Percentiles rank a stretch among this genome's conserved stretches.
phyloP scores from a whole-genome alignment of 1,140 invertebrate species.

The Brachionus manjavacas region DNA sequence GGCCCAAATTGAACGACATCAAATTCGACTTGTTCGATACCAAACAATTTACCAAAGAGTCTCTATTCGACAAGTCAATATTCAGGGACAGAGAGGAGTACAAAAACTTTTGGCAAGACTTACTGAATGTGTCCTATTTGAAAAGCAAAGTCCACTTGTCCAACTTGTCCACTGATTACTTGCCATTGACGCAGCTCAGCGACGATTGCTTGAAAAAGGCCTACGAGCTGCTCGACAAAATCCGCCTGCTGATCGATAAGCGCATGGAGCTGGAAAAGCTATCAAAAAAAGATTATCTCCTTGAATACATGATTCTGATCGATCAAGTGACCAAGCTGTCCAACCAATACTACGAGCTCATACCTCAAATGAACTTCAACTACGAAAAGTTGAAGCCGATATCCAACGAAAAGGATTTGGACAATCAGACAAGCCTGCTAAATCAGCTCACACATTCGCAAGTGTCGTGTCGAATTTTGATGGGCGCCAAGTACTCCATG shows the following conservation, averaged over 20 bases:
- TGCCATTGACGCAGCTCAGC: not conserved
- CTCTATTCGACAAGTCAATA: not conserved
- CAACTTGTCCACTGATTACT: constrained; percentile 7
- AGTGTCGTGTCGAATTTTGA: constrained; percentile 53
- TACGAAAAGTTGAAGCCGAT: constrained; percentile 56
- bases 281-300: constrained; percentile 43
- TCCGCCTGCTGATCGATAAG: constrained; percentile 1
- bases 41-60: not conserved
- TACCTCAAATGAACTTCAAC: constrained; percentile 56
- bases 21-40: constrained; percentile 22
- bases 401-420: constrained; percentile 48
- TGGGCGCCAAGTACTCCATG: constrained; percentile 53
- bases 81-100: not conserved
- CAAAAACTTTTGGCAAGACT: not conserved
- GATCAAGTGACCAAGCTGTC: constrained; percentile 50
- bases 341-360: constrained; percentile 59
- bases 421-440: constrained; percentile 49
- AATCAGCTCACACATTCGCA: constrained; percentile 56
- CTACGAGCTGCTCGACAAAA: not conserved
- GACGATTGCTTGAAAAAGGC: not conserved
- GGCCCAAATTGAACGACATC: not conserved
- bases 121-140: not conserved
- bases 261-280: constrained; percentile 44
- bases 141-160: not conserved
- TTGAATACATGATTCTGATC: constrained; percentile 42